Evolutionary conservation across 2,888 invertebrate species (phyloP).

Genomic region (Lutraria lutraria): DNA sequence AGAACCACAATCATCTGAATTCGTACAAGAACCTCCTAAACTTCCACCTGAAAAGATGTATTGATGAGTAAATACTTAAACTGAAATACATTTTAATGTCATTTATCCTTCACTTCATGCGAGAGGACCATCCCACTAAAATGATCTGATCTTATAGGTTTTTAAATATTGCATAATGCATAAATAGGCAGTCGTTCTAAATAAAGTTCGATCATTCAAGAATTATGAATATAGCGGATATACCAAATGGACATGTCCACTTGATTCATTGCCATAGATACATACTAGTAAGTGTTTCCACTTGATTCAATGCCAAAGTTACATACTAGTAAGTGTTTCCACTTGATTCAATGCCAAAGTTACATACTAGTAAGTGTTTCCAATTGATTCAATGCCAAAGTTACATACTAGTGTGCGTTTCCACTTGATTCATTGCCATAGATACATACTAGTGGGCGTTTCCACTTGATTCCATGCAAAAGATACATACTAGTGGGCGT

Average conservation of each 20-base stretch:
- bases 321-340: neutral
- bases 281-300: too few relatives aligned
- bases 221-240: neutral
- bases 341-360: too few relatives aligned
- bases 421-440: too few relatives aligned
- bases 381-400: too few relatives aligned
- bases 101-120: neutral
- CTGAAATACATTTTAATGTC: neutral
- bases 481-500: neutral
- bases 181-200: neutral
- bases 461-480: too few relatives aligned
- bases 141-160: neutral
- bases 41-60: constrained; percentile 16
- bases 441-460: too few relatives aligned
- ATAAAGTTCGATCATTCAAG: too few relatives aligned
- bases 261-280: too few relatives aligned
- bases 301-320: too few relatives aligned
- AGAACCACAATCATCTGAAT: constrained; percentile 16
- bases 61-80: neutral
- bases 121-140: neutral
- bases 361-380: neutral
- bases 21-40: constrained; percentile 18
- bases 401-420: neutral
- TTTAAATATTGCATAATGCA: neutral
- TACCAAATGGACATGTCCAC: neutral